Percentiles rank a stretch among this genome's conserved stretches.
Evolutionary conservation across 2,888 invertebrate species (phyloP).

Genomic region (Agrochola lychnidis): DNA sequence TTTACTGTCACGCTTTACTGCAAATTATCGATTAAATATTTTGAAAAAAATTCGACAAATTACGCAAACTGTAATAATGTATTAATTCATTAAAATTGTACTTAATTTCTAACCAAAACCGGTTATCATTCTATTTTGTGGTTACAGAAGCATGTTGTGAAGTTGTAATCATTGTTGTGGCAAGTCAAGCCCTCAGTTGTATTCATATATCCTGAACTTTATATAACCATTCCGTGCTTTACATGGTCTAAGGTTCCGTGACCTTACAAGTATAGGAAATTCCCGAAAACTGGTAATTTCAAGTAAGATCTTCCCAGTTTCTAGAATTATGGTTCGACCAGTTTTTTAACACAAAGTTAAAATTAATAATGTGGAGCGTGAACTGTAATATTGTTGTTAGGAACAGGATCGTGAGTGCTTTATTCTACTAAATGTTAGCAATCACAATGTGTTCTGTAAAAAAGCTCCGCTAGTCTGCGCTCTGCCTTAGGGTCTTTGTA

Average conservation of each 20-base stretch:
- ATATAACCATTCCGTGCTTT: not conserved
- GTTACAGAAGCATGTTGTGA: not conserved
- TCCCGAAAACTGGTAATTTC: not conserved
- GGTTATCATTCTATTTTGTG: not conserved
- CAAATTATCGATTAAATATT: conserved; percentile 22
- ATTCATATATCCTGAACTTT: not conserved
- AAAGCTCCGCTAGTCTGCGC: not conserved
- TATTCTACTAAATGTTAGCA: not conserved
- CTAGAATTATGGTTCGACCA: not conserved
- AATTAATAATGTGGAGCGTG: not conserved
- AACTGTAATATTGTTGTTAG: not conserved
- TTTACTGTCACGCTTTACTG: conserved; percentile 47
- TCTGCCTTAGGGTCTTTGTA: not conserved
- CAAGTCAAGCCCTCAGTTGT: not conserved
- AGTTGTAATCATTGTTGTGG: not conserved
- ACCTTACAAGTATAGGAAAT: not conserved
- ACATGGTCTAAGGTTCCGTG: not conserved
- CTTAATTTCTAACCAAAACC: not conserved
- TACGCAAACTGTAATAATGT: not conserved
- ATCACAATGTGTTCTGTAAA: not conserved
- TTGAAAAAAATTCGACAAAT: not conserved
- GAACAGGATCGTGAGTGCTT: not conserved
- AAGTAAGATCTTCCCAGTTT: not conserved
- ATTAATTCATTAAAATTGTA: not conserved
- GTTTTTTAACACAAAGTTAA: not conserved